These are phyloP conservation scores for Prorops nasuta DNA, from an alignment of 1,140 invertebrate genomes.

Conservation along the genomic window DNA sequence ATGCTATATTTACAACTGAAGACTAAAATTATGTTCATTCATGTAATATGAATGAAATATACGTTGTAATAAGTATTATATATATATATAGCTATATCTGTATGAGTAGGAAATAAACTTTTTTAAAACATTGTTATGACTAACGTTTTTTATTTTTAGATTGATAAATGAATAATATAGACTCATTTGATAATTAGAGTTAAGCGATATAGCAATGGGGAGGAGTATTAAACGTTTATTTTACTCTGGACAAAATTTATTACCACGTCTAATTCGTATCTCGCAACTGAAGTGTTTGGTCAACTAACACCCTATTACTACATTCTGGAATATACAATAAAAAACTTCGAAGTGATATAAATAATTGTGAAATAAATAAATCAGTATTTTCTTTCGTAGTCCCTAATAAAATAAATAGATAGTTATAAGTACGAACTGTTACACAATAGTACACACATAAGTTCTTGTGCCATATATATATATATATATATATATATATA, in stretches of 20 bases:
- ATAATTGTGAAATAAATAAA: slow-evolving; percentile 9
- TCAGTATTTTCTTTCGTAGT: slow-evolving; percentile 2
- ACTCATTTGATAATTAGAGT: too few relatives aligned
- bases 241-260: slow-evolving; percentile 17
- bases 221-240: too few relatives aligned
- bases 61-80: slow-evolving; percentile 30
- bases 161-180: too few relatives aligned
- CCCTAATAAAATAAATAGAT: slow-evolving; percentile 22
- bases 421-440: too few relatives aligned
- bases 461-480: too few relatives aligned
- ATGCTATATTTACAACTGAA: slow-evolving; percentile 26
- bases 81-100: slow-evolving; percentile 10
- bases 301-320: background rate
- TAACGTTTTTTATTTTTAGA: background rate
- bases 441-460: too few relatives aligned
- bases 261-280: slow-evolving; percentile 13
- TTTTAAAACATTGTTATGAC: slow-evolving; percentile 16
- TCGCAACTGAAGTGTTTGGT: slow-evolving; percentile 6
- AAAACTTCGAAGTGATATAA: background rate
- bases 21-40: slow-evolving; percentile 18
- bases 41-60: slow-evolving; percentile 14
- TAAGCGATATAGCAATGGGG: too few relatives aligned
- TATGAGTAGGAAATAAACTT: slow-evolving; percentile 22
- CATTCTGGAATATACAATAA: slow-evolving; percentile 8
- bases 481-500: too few relatives aligned